Base-by-base conservation (phyloP, 2,113 vertebrate genomes). In the Australoheros scitulus region DNA sequence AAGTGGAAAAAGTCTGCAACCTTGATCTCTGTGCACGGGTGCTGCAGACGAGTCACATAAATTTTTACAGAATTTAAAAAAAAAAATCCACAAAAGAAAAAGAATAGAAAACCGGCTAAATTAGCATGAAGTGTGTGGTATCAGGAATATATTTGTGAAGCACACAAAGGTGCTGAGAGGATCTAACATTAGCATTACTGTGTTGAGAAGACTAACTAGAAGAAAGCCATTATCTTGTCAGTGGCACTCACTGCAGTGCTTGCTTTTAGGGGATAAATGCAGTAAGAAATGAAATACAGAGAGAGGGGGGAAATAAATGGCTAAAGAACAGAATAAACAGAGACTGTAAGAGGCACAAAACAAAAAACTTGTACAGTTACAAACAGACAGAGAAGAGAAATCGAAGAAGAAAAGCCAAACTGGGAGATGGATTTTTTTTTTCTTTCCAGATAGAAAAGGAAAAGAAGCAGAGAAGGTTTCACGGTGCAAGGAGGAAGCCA, bases 221-320 rank as follows among this genome's bases (percentile, higher is more conserved):
- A 87, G 82, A 76, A 88, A 77, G 63, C 80, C 56, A 91, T 89
- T 92, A 89, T 90, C 81, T 85, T 91, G 87, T 88, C 85, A 83
- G 70, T 87, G 65, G 75, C 61, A 70, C 81, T 88, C 34, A 7
- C 14, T 60, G 82, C 80, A 76, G 79, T 82, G 79, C 24, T 56
- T 59, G 84, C 76, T 88, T 86, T 87, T 87, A 83, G 80, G 65
- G 9, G 55, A 77, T 76, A 61, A 75, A 89, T 20, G 59, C 60
- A 55, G 63, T 55, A 10, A 15, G 65, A 76, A 78, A 14, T 58
- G 61, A 70, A 74, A 77, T 81, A 64, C n/a, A 47, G 24, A 38
- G 5, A 24, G 60, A 38, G 17, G 13, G 17, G 38, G 6, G 17
- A 60, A 36, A 26, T 34, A 72, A 26, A 61, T 18, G 17, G 24